A percentile compares a stretch with the other conserved stretches of the same genome.
These are phyloP conservation scores for Carterocephalus palaemon DNA, from an alignment of 2,888 invertebrate genomes.

Conservation along the genomic window DNA sequence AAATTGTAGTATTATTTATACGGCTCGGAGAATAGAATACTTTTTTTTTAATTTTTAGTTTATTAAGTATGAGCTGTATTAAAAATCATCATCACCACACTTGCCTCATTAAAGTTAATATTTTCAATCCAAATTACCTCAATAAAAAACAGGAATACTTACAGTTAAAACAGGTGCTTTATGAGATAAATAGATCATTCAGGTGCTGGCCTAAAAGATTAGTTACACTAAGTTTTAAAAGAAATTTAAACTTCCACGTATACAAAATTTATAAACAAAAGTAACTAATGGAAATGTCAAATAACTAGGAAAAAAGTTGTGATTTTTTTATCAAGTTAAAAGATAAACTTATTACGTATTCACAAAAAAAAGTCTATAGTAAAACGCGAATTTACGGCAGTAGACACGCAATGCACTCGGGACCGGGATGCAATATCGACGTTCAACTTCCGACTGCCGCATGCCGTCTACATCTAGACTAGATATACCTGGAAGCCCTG, in stretches of 20 bases:
- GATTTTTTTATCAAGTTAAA: neutral
- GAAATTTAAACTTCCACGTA: constrained; percentile 16
- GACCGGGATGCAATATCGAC: constrained; percentile 1
- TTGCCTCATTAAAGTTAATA: too few species aligned
- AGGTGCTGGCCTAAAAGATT: too few species aligned
- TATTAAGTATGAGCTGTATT: too few species aligned
- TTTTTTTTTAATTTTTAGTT: too few species aligned
- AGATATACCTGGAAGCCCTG: constrained; percentile 4
- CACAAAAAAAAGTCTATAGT: constrained; percentile 3
- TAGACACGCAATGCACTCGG: neutral
- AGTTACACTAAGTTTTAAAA: constrained; percentile 9
- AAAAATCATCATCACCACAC: too few species aligned
- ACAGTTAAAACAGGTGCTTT: too few species aligned
- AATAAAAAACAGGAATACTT: too few species aligned
- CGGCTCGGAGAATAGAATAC: too few species aligned
- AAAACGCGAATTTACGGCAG: neutral
- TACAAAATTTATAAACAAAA: constrained; percentile 10
- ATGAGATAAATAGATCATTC: too few species aligned
- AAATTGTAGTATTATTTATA: too few species aligned
- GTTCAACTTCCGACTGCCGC: neutral
- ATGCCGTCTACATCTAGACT: too few species aligned
- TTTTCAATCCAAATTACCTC: too few species aligned
- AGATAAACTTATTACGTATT: neutral
- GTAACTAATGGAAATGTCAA: constrained; percentile 7
- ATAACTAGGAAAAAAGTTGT: constrained; percentile 5